Evolutionary conservation across 1,140 invertebrate genomes (phyloP).

Genomic region (Bombus cullumanus): DNA sequence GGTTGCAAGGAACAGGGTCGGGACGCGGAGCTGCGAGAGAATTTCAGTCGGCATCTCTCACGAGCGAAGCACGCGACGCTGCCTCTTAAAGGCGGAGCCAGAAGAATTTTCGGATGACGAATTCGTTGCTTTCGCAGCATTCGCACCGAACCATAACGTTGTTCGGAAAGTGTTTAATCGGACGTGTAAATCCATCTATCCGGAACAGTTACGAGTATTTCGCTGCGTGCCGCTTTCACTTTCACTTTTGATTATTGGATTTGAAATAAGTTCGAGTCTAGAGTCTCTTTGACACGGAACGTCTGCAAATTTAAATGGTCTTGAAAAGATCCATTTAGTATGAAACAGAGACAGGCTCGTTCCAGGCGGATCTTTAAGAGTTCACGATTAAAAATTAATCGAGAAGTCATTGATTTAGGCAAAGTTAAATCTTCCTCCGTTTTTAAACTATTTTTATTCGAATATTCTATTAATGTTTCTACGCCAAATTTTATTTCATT

Average conservation of each 20-base stretch:
- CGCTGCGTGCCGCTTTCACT: slow-evolving; percentile 9
- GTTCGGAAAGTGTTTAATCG: slow-evolving; percentile 35
- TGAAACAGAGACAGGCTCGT: not conserved
- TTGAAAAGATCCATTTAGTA: not conserved
- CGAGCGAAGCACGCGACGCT: slow-evolving; percentile 27
- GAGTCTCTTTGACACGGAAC: not conserved
- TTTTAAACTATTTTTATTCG: too few species aligned
- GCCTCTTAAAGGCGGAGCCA: slow-evolving; percentile 35
- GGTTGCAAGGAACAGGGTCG: not conserved
- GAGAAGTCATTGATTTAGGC: too few species aligned
- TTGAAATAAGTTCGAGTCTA: slow-evolving; percentile 4
- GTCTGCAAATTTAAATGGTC: not conserved
- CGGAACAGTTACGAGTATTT: slow-evolving; percentile 31
- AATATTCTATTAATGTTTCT: too few species aligned
- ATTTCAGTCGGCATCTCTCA: slow-evolving; percentile 31
- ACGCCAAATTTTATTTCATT: too few species aligned
- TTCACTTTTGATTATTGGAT: slow-evolving; percentile 27
- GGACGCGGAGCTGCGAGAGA: not conserved
- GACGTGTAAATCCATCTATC: slow-evolving; percentile 49
- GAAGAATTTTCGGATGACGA: slow-evolving; percentile 64
- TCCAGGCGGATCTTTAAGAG: not conserved
- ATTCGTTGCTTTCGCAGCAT: slow-evolving; percentile 42
- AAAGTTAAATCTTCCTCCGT: too few species aligned
- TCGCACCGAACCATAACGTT: slow-evolving; percentile 9
- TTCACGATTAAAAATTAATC: too few species aligned